Base-by-base conservation (phyloP, 2,797 vertebrate genomes). In the Chelon auratus region DNA sequence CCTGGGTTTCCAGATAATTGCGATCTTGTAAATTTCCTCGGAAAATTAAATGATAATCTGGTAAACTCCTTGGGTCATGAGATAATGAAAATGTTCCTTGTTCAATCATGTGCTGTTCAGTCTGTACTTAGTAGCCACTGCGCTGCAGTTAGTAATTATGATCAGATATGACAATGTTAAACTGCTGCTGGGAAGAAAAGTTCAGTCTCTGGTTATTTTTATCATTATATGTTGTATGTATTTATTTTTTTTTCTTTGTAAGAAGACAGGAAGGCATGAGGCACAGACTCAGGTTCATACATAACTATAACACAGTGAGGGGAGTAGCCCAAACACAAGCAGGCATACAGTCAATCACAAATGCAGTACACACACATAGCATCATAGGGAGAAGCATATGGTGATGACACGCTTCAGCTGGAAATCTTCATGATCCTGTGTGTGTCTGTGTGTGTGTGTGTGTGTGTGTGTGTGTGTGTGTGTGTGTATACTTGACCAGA, bases 11-110 rank as follows among this genome's bases (percentile, higher is more conserved):
- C 48, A 68, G 47, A 65, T 87, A 82, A 85, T 88, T 86, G 70
- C 62, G 75, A 64, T 73, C 40, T 63, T 79, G 70, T 76, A 79
- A 58, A 70, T 80, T 75, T 80, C 59, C 66, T 65, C 14, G 14
- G 73, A 78, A 89, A 83, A 87, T 86, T 18, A 71, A 79, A 82
- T 79, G 37, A 87, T 86, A 83, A 85, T 84, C 63, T 68, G 37
- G 82, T 82, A 64, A 85, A 88, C 60, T 79, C 71, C 71, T 75
- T 20, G n/a, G 85, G 81, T 87, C 76, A 78, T 58, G 62, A 57
- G 51, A 87, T 83, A 87, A 85, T 85, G 52, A 60, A 82, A 81
- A 82, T 80, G 24, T 61, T 77, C 62, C 63, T 36, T 72, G 71
- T 87, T 84, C 68, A 77, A 72, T 80, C 48, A 73, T 82, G 73